These are phyloP conservation scores for Ichneumon xanthorius DNA, from an alignment of 2,888 invertebrate species.

Conservation along the genomic window DNA sequence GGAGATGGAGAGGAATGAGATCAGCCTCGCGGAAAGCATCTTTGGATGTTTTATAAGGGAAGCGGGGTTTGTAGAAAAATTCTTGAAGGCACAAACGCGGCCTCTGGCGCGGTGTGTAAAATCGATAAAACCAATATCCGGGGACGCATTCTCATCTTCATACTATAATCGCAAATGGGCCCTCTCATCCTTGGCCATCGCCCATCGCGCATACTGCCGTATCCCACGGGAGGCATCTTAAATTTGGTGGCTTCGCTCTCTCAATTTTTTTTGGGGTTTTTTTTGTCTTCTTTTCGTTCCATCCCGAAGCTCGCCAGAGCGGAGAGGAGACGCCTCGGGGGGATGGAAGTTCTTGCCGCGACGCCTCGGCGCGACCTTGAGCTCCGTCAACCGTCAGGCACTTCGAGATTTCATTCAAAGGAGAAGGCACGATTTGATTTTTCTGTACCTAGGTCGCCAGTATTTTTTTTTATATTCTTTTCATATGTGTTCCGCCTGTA, in stretches of 20 bases:
- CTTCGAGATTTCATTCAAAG: slow-evolving; percentile 6
- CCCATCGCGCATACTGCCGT: not conserved
- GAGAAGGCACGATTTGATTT: not conserved
- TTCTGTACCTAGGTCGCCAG: no score
- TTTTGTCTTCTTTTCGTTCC: slow-evolving; percentile 19
- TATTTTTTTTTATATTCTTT: not conserved
- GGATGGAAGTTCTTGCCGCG: slow-evolving; percentile 20
- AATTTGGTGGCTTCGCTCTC: slow-evolving; percentile 40
- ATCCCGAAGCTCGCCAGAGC: slow-evolving; percentile 26
- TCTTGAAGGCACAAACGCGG: not conserved
- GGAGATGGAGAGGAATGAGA: not conserved
- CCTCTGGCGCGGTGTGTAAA: slow-evolving; percentile 7
- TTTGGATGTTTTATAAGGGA: slow-evolving; percentile 3
- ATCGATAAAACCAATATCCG: slow-evolving; percentile 62
- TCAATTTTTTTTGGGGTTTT: not conserved
- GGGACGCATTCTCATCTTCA: slow-evolving; percentile 45
- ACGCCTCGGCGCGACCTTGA: slow-evolving; percentile 30
- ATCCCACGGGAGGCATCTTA: slow-evolving; percentile 41
- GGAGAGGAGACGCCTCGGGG: slow-evolving; percentile 24
- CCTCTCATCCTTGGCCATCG: not conserved
- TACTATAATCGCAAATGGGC: slow-evolving; percentile 51
- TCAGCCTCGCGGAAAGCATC: slow-evolving; percentile 1
- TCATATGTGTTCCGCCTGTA: no score
- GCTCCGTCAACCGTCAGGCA: slow-evolving; percentile 2
- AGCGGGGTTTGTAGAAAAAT: not conserved